Conservation (phyloP, 2,888 invertebrate species). For the Nomada hirtipes region DNA sequence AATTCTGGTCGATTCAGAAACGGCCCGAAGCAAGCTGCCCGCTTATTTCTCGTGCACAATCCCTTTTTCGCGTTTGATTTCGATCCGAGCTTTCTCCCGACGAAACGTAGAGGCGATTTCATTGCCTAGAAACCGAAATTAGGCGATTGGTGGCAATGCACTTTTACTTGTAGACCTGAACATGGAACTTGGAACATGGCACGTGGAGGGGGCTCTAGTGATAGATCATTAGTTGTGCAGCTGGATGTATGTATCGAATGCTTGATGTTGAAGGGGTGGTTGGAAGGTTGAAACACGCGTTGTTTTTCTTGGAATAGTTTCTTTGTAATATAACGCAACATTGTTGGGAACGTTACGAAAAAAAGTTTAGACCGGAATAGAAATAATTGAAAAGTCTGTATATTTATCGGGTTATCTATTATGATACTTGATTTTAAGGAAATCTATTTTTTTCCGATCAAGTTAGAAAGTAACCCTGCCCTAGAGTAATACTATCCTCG, state of each 20-base stretch:
- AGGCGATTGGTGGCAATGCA: neutral
- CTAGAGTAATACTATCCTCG: constrained; percentile 82
- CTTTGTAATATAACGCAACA: no score
- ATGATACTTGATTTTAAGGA: neutral
- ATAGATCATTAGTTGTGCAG: no score
- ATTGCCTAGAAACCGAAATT: neutral
- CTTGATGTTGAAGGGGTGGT: no score
- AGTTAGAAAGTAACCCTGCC: constrained; percentile 49
- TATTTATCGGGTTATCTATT: neutral
- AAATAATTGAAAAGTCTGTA: neutral
- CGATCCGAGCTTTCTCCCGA: constrained; percentile 2
- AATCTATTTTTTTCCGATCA: constrained; percentile 8
- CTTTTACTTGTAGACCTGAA: constrained; percentile 16
- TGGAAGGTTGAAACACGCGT: no score
- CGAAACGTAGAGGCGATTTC: neutral
- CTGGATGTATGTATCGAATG: no score
- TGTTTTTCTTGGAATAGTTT: no score
- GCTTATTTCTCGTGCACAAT: neutral
- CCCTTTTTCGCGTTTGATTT: constrained; percentile 6
- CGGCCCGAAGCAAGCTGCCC: neutral
- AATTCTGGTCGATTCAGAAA: neutral
- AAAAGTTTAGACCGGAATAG: neutral
- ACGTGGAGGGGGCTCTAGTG: neutral
- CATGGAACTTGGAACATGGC: neutral
- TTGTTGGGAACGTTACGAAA: no score